These are phyloP conservation scores for Cyanoliseus patagonus DNA, from an alignment of 2,113 vertebrate genomes.

Conservation along the genomic window DNA sequence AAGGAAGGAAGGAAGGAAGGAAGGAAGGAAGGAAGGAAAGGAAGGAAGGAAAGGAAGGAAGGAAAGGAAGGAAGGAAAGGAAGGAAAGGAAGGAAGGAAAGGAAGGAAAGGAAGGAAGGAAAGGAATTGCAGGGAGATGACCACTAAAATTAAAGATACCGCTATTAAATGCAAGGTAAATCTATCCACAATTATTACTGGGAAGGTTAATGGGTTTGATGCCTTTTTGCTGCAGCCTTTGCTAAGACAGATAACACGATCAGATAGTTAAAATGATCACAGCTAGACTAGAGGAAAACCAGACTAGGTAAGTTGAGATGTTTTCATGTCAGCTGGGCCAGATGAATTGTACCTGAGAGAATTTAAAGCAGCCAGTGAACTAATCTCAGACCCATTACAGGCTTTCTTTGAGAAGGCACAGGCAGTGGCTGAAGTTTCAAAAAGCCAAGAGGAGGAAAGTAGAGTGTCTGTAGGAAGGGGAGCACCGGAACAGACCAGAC, in stretches of 20 bases:
- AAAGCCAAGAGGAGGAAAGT: not conserved
- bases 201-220: not conserved
- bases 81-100: not conserved
- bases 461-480: not conserved
- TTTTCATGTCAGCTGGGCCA: conserved; percentile 20
- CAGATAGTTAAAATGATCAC: not conserved
- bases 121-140: not conserved
- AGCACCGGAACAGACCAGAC: not conserved
- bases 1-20: not conserved
- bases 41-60: not conserved
- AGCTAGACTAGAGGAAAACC: not conserved
- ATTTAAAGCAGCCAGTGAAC: not conserved
- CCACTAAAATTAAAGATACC: not conserved
- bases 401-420: conserved; percentile 17
- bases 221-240: not conserved
- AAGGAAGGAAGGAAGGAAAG: not conserved
- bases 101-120: not conserved
- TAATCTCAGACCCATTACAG: conserved; percentile 15
- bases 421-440: not conserved
- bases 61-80: not conserved
- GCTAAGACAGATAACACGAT: not conserved
- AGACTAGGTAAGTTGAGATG: not conserved
- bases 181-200: not conserved
- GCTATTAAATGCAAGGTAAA: not conserved
- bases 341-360: conserved; percentile 52